These are phyloP conservation scores for Brenthis daphne DNA, from an alignment of 2,888 invertebrate genomes.

Conservation along the genomic window DNA sequence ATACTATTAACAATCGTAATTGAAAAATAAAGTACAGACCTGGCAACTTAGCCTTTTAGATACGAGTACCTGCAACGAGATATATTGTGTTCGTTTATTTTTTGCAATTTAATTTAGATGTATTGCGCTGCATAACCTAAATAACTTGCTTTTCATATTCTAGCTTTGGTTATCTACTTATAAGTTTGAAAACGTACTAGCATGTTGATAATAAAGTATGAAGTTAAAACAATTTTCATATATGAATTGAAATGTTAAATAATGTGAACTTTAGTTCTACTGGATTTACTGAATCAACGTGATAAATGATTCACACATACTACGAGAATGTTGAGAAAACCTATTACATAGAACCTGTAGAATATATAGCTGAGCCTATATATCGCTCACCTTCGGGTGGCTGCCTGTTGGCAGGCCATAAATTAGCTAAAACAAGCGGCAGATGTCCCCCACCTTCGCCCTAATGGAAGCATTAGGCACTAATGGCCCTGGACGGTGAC, in stretches of 20 bases:
- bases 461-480: conserved; percentile 80
- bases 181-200: no score
- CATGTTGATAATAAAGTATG: neutral
- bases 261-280: no score
- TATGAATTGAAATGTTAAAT: no score
- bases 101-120: conserved; percentile 12
- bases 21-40: conserved; percentile 70
- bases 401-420: conserved; percentile 67
- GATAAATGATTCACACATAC: neutral
- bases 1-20: conserved; percentile 81
- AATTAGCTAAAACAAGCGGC: conserved; percentile 82
- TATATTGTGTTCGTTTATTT: conserved; percentile 2
- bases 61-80: conserved; percentile 6
- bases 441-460: conserved; percentile 67
- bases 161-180: neutral
- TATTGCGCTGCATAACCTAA: conserved; percentile 7
- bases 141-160: neutral
- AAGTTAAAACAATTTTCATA: neutral
- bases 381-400: conserved; percentile 61
- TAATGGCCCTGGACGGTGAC: conserved; percentile 78
- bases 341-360: conserved; percentile 15
- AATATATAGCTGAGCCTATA: conserved; percentile 30
- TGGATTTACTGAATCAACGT: neutral
- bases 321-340: conserved; percentile 11
- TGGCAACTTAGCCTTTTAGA: conserved; percentile 30